Base-by-base conservation (phyloP, 1,140 invertebrate genomes). In the Limonius californicus region DNA sequence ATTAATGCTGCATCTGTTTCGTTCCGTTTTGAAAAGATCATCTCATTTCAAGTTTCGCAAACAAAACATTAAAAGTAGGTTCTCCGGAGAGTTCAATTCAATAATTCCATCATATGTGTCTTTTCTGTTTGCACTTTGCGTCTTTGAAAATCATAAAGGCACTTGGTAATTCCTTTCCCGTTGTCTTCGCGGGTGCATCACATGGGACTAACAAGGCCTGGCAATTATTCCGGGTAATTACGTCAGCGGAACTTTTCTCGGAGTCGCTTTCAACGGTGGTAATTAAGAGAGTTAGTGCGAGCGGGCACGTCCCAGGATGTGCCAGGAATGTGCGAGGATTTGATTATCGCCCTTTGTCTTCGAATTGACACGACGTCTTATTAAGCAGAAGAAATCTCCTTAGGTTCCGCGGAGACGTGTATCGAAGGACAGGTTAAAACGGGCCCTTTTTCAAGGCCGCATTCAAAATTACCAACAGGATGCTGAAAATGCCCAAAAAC, bases 201-300 rank as follows among this genome's bases (percentile, higher is more conserved):
- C 70, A 70, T 67, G 59, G 61, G 69, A 60, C 69, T 74, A 76
- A 76, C 74, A 74, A 76, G 72, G 72, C 70, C 64, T 73, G 74
- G 73, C 74, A 74, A 76, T 76, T 74, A 76, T 76, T 76, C 74
- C 73, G 73, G 74, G 72, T 76, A 76, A 76, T 76, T 76, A 76
- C 74, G 68, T 71, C 67, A 61, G 65, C 65, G 70, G 65, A 75
- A 73, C 72, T 75, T 75, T 75, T 69, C 63, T 63, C 64, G 69
- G 64, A 68, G 62, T 68, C 69, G 70, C 70, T 72, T 72, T 72
- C 73, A 70, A 65, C 64, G 66, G 59, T 64, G 68, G 73, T 73
- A 72, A 73, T 73, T 74, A 74, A 72, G 69, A 72, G 70, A 72
- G 66, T 69, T 65, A 66, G 65, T 66, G 57, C 66, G 60, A 68